Evolutionary conservation across 2,797 vertebrate species (phyloP).

Genomic region (Phylloscopus collybita): DNA sequence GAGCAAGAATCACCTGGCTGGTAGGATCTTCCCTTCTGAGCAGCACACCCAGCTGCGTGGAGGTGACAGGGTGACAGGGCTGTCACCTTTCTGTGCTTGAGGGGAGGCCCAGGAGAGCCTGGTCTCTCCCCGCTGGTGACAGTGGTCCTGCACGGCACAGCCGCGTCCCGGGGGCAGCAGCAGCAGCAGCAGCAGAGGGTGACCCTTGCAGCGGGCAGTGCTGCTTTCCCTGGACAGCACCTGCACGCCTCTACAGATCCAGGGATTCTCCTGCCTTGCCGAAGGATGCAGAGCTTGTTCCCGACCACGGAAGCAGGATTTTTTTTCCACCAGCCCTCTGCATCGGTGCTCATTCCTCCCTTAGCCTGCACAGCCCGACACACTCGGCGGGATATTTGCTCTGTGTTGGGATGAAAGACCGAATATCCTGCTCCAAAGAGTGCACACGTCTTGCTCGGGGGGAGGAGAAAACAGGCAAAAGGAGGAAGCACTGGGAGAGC

Average conservation of each 20-base stretch:
- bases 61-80: rapidly evolving
- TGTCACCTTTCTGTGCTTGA: neutral
- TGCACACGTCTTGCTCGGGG: rapidly evolving
- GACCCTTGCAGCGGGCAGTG: rapidly evolving
- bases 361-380: neutral
- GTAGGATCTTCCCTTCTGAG: no score
- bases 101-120: neutral
- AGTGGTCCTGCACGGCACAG: neutral
- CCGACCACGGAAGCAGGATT: rapidly evolving
- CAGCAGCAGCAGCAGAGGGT: no score
- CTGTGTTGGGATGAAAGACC: neutral
- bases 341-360: neutral
- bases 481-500: neutral
- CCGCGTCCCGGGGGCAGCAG: neutral
- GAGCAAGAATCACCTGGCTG: rapidly evolving
- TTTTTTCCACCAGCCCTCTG: neutral
- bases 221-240: neutral
- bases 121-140: neutral
- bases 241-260: rapidly evolving
- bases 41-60: neutral
- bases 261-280: neutral
- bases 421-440: neutral
- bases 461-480: neutral
- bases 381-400: neutral
- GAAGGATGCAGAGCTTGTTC: neutral